Base-by-base conservation (phyloP, 2,797 vertebrate species). In the Tenualosa thibaudeaui region DNA sequence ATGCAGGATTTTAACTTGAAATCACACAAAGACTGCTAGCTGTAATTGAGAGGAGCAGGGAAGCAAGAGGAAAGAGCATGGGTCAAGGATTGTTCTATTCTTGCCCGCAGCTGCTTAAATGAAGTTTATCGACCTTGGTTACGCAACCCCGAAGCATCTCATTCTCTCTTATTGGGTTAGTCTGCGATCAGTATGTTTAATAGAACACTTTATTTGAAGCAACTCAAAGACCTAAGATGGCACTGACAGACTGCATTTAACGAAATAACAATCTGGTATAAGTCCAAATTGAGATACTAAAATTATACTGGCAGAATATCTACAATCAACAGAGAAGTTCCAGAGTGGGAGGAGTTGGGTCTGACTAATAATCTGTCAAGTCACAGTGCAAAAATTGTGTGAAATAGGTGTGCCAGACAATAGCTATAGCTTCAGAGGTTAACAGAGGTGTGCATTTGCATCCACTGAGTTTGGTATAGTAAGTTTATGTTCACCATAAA, bases 61-160 rank as follows among this genome's bases (percentile, higher is more conserved):
- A 78, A 78, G 17, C 40, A 19, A 19, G 71, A 2, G 71, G 31
- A 43, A 13, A 43, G 68, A 75, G 68, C 12, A 26, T 40, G 15
- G 71, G 37, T 78, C 71, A 78, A 78, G 71, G 71, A 78, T 78
- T 19, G 71, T 78, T 78, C 71, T 78, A 78, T 43, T 78, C 71
- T 78, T 78, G 71, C 26, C 71, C 37, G 22, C 71, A 43, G 71
- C 37, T 17, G 37, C 37, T 78, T 78, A 43, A 78, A 78, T 78
- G 71, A 78, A 78, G 71, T 78, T 78, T 78, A 78, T 78, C 71
- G 71, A 78, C 71, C 37, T 46, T 40, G 71, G 71, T 78, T 78
- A 17, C 17, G 40, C 71, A 78, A 78, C 71, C 37, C 37, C 71
- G 17, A 78, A 78, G 71, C 17, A 78, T 78, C 71, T 78, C 71